phyloP scores from a whole-genome alignment of 2,888 invertebrate species.

The Thereva nobilitata region DNA sequence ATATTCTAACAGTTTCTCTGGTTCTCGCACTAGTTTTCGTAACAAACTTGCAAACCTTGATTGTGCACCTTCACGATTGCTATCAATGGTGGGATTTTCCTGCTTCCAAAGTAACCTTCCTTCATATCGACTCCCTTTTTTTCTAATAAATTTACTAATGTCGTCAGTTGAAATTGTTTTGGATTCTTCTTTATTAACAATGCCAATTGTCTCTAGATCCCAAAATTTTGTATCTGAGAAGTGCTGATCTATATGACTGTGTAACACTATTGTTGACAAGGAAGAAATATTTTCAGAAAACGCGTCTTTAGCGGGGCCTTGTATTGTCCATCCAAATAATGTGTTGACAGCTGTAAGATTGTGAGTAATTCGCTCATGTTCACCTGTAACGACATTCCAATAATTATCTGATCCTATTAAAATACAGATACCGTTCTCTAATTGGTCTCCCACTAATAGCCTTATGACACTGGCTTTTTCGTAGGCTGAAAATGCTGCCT shows the following conservation, averaged over 20 bases:
- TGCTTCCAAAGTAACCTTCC: too few relatives aligned
- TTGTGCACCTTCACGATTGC: neutral
- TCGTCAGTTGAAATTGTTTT: too few relatives aligned
- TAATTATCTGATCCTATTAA: conserved; percentile 19
- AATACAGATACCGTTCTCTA: conserved; percentile 9
- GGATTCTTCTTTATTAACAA: neutral
- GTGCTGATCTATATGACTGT: neutral
- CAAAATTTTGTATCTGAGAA: neutral
- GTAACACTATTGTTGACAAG: neutral
- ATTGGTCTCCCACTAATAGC: neutral
- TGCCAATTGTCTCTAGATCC: neutral
- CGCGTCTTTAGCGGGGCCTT: too few relatives aligned
- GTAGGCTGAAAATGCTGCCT: too few relatives aligned
- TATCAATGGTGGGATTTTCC: too few relatives aligned
- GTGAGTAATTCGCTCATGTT: conserved; percentile 9
- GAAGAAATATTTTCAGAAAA: neutral
- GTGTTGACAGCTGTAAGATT: conserved; percentile 9
- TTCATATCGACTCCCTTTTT: too few relatives aligned
- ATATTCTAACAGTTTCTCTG: neutral
- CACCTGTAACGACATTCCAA: conserved; percentile 4
- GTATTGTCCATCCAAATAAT: conserved; percentile 12
- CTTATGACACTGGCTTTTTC: too few relatives aligned
- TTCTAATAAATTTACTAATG: neutral
- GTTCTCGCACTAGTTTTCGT: neutral
- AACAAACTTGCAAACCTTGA: neutral